Conservation (phyloP, 2,797 vertebrate genomes). For the Anguilla pacifica region DNA sequence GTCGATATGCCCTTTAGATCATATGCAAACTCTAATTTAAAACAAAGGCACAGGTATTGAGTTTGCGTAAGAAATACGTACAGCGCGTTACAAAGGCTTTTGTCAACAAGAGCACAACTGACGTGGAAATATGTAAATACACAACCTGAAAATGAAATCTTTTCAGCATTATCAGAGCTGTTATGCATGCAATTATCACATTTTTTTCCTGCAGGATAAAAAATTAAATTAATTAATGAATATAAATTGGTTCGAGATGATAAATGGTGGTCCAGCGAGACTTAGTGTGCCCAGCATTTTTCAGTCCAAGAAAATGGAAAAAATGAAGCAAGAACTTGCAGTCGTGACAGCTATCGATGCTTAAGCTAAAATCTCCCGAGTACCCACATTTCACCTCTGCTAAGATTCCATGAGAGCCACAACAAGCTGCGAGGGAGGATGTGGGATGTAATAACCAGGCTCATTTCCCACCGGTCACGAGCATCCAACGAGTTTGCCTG, state of each 20-base stretch:
- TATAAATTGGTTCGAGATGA: not conserved
- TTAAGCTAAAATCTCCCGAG: conserved; percentile 16
- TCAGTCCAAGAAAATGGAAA: not conserved
- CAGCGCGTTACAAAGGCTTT: not conserved
- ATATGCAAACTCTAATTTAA: not conserved
- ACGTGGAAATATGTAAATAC: not conserved
- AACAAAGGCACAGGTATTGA: not conserved
- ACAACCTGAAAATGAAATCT: not conserved
- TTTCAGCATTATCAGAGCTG: not conserved
- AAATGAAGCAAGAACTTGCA: not conserved
- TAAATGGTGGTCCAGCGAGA: not conserved
- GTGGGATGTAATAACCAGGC: conserved; percentile 17
- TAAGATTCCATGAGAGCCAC: conserved; percentile 1
- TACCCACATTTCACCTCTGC: conserved; percentile 17
- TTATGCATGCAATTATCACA: not conserved
- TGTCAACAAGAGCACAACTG: not conserved
- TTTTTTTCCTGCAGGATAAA: too few species aligned
- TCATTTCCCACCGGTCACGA: conserved; percentile 30
- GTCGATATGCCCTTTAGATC: not conserved
- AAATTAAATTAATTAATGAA: not conserved
- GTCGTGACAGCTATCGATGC: not conserved
- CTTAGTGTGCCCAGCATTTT: not conserved
- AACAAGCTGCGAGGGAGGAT: not conserved
- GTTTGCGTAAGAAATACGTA: not conserved
- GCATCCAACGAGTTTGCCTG: conserved; percentile 24